phyloP scores from a whole-genome alignment of 2,797 vertebrate genomes.

The Characodon lateralis region DNA sequence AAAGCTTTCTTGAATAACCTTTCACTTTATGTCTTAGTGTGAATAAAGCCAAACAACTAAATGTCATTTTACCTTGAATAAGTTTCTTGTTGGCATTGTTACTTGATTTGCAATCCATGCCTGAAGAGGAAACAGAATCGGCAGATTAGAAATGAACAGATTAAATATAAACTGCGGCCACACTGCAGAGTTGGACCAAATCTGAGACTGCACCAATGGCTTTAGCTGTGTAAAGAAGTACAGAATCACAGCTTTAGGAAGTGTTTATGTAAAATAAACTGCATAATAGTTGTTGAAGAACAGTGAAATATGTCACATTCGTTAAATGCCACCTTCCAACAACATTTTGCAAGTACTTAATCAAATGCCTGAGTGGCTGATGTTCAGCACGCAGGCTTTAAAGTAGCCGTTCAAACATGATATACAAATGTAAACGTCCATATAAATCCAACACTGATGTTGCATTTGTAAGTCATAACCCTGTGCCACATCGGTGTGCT shows the following conservation, averaged over 20 bases:
- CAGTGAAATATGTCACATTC: neutral
- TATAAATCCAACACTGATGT: neutral
- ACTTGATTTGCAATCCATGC: constrained; percentile 88
- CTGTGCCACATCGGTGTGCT: neutral
- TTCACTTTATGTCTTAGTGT: neutral
- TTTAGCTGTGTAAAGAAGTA: neutral
- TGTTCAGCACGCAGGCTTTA: neutral
- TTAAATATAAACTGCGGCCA: neutral
- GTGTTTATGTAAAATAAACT: too few relatives aligned
- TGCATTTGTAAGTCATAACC: neutral
- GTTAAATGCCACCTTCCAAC: neutral
- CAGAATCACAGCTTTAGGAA: neutral
- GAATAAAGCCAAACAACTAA: neutral
- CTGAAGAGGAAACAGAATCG: constrained; percentile 69
- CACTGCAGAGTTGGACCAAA: neutral
- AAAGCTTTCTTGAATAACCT: neutral
- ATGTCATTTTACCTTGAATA: constrained; percentile 86
- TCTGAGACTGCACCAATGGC: neutral
- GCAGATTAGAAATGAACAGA: neutral
- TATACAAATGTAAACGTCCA: neutral
- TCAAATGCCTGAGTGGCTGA: neutral
- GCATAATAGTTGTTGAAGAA: neutral
- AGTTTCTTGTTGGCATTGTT: constrained; percentile 87
- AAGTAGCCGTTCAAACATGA: neutral
- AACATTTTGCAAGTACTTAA: neutral